Conservation (phyloP, 2,113 vertebrate species). For the Pristiophorus japonicus region DNA sequence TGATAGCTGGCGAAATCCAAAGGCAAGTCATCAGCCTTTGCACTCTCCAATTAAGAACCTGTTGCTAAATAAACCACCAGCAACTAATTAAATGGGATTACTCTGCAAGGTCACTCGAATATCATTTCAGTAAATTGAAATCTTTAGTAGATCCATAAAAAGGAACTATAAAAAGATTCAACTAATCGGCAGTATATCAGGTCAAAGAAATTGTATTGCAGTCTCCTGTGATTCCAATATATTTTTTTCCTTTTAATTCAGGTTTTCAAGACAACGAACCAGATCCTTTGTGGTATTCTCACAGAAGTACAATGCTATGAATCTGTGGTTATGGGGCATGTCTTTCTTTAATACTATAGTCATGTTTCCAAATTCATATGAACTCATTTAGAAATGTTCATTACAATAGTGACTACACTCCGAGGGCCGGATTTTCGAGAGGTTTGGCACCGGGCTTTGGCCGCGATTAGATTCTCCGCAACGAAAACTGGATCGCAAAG, state of each 20-base stretch:
- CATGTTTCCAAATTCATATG: neutral
- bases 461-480: no score
- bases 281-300: neutral
- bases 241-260: neutral
- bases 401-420: no score
- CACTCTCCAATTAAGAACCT: neutral
- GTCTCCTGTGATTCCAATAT: neutral
- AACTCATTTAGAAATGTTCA: neutral
- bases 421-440: no score
- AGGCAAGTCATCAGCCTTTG: neutral
- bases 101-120: constrained; percentile 1
- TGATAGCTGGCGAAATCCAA: neutral
- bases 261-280: neutral
- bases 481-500: no score
- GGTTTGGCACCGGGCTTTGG: no score
- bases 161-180: constrained; percentile 3
- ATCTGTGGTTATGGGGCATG: neutral
- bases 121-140: constrained; percentile 6
- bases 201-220: neutral
- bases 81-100: constrained; percentile 11
- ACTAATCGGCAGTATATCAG: neutral
- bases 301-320: neutral
- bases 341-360: neutral
- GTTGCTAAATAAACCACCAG: neutral
- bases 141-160: neutral